Evolutionary conservation across 1,140 invertebrate genomes (phyloP), one percentile per base, ranked within the genome.

Genomic region (Amyelois transitella): DNA sequence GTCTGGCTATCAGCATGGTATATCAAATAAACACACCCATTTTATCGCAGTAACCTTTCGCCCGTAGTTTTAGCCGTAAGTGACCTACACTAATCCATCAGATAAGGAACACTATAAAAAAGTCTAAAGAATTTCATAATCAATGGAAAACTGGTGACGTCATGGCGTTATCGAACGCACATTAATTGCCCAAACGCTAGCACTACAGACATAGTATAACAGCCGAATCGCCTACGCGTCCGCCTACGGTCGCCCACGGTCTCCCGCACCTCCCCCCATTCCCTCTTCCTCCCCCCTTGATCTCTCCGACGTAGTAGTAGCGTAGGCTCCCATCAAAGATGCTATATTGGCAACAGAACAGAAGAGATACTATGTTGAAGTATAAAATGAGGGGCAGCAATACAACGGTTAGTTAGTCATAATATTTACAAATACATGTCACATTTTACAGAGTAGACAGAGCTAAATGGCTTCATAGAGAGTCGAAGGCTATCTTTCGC

Each of bases 151-250:
- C 21, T 52, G 45, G 25, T 72, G 65, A 66, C 64, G 66, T 72
- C 64, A 66, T 19, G 38, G 48, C 43, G 25, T 43, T 61, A 55
- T 67, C 64, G 62, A 32, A 65, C 69, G 68, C 61, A 67, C 66
- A 73, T 68, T 77, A 73, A 75, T 75, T 75, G 63, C 64, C 69
- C 59, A 70, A 75, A 74, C 70, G 60, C 63, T 66, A 75, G 69
- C 71, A 64, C 62, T 63, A 58, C 62, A 53, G 58, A 52, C 51
- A 60, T 56, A 56, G 62, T 70, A 72, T 62, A 60, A 60, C 43
- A 66, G 72, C 48, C 53, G 68, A 69, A 53, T 75, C 73, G 69
- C 75, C 75, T 62, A 59, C 57, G 57, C 55, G 5, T 8, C 47
- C 48, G 52, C 60, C 60, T 43, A 75, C 75, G 63, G 50, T 38